A percentile compares a stretch with the other conserved stretches of the same genome.
phyloP scores from a whole-genome alignment of 2,797 vertebrate species.

The Pseudomugil gertrudae region DNA sequence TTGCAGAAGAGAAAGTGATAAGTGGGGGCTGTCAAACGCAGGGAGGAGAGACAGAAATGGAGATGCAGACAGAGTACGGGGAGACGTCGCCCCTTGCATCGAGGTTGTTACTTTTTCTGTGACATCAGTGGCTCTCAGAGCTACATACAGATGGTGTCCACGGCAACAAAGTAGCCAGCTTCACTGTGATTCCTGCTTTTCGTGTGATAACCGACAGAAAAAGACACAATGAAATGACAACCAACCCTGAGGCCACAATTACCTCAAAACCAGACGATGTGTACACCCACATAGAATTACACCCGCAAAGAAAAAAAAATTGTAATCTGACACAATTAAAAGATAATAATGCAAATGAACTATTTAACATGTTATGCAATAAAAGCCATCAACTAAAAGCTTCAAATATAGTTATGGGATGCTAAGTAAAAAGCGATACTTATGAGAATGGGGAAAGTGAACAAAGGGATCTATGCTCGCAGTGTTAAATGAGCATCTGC shows the following conservation, averaged over 20 bases:
- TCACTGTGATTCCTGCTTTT: slow-evolving; percentile 48
- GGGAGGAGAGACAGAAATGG: slow-evolving; percentile 19
- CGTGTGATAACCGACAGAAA: slow-evolving; percentile 30
- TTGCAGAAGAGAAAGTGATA: slow-evolving; percentile 61
- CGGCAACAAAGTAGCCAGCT: slow-evolving; percentile 68
- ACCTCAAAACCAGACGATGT: slow-evolving; percentile 10
- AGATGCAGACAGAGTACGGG: slow-evolving; percentile 30
- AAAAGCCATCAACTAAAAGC: background rate
- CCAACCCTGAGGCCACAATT: slow-evolving; percentile 5
- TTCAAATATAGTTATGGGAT: slow-evolving; percentile 8
- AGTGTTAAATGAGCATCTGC: background rate
- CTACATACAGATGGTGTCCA: slow-evolving; percentile 73
- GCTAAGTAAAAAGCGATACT: slow-evolving; percentile 23
- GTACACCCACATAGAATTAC: background rate
- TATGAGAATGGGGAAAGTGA: slow-evolving; percentile 27
- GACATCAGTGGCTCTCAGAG: slow-evolving; percentile 71
- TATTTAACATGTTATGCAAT: background rate
- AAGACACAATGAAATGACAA: slow-evolving; percentile 37
- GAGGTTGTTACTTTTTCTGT: slow-evolving; percentile 60
- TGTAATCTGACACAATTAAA: slow-evolving; percentile 6
- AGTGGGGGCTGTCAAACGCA: slow-evolving; percentile 36
- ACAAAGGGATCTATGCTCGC: slow-evolving; percentile 15
- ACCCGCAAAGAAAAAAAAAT: too few relatives aligned
- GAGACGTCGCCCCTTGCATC: slow-evolving; percentile 37
- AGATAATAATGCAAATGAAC: slow-evolving; percentile 33